These are phyloP conservation scores for Cololabis saira DNA, from an alignment of 2,113 vertebrate genomes.

Conservation along the genomic window DNA sequence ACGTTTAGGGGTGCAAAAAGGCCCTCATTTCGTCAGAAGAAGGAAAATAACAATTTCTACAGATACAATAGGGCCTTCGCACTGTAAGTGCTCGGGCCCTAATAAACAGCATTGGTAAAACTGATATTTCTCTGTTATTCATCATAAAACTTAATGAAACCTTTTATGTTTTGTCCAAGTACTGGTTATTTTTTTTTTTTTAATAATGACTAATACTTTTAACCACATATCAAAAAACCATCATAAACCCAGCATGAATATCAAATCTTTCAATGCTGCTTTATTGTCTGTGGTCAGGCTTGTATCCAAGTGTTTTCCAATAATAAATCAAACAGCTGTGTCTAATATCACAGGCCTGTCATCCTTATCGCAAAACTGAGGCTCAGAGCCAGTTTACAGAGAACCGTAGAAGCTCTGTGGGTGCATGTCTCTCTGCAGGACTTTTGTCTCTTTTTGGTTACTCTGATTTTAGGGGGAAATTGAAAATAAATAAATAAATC, in stretches of 20 bases:
- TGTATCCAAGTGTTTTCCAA: conserved; percentile 23
- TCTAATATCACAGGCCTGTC: conserved; percentile 20
- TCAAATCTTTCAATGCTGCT: conserved; percentile 5
- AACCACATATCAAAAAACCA: neutral
- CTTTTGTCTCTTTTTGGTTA: conserved; percentile 9
- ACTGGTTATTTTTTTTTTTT: neutral
- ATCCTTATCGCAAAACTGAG: conserved; percentile 19
- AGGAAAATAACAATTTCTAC: too few species aligned
- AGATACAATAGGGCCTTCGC: too few species aligned
- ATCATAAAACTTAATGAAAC: too few species aligned
- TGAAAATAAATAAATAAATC: too few species aligned
- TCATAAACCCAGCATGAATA: conserved; percentile 7
- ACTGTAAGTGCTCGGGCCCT: too few species aligned
- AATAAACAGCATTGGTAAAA: too few species aligned
- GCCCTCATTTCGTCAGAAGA: too few species aligned
- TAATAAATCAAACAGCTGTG: conserved; percentile 27
- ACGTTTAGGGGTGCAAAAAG: too few species aligned
- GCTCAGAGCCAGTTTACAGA: conserved; percentile 22
- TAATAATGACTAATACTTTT: neutral
- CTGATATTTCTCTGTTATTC: too few species aligned
- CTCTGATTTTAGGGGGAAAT: neutral
- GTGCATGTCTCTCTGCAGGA: neutral
- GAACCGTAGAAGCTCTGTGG: neutral
- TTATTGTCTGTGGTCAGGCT: conserved; percentile 4
- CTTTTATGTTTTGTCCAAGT: too few species aligned